These are phyloP conservation scores for Leptodactylus fuscus DNA, from an alignment of 2,113 vertebrate genomes.

Conservation along the genomic window DNA sequence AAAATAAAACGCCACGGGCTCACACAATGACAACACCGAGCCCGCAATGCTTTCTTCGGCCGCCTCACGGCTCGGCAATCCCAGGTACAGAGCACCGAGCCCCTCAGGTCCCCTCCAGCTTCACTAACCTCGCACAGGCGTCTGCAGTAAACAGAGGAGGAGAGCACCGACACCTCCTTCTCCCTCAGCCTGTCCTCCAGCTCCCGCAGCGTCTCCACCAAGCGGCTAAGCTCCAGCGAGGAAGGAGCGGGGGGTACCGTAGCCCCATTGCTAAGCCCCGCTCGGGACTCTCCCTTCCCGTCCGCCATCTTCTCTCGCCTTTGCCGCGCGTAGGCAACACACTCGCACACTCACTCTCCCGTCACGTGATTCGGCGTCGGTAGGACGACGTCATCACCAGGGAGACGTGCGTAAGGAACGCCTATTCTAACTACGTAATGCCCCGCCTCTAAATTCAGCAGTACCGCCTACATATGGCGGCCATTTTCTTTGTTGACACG, in stretches of 20 bases:
- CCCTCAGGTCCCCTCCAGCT: too few species aligned
- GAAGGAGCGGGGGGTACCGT: neutral
- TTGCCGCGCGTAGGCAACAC: constrained; percentile 61
- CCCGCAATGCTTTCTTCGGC: too few species aligned
- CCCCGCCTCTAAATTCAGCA: neutral
- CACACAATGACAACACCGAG: neutral
- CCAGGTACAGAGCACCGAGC: too few species aligned
- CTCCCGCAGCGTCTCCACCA: constrained; percentile 9
- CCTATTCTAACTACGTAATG: neutral
- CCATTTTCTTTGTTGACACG: constrained; percentile 54
- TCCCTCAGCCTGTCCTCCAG: constrained; percentile 45
- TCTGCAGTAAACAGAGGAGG: constrained; percentile 45
- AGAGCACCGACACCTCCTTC: constrained; percentile 38
- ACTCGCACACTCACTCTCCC: constrained; percentile 50
- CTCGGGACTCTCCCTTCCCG: constrained; percentile 60
- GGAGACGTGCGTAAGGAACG: constrained; percentile 52
- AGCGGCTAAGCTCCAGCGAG: neutral
- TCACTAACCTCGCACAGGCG: constrained; percentile 51
- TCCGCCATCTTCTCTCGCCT: constrained; percentile 60
- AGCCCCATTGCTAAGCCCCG: constrained; percentile 32
- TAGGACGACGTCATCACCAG: constrained; percentile 54
- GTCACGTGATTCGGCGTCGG: constrained; percentile 57
- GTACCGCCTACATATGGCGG: neutral
- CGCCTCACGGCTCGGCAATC: neutral
- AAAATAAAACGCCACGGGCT: constrained; percentile 17